phyloP scores from a whole-genome alignment of 2,888 invertebrate species.

The Nephrotoma appendiculata region DNA sequence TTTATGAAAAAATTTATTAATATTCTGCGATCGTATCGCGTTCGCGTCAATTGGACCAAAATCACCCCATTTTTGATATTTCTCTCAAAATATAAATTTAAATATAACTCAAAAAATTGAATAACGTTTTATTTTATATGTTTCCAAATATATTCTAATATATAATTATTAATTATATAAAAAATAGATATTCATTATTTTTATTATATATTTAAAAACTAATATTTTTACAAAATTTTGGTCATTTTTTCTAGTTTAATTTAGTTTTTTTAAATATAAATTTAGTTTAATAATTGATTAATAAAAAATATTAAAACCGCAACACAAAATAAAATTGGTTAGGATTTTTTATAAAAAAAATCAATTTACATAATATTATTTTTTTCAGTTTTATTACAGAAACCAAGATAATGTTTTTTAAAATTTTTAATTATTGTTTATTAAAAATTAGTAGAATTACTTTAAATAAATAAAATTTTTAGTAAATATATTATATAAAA shows the following conservation, averaged over 20 bases:
- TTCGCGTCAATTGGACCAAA: conserved; percentile 2
- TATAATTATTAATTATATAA: neutral
- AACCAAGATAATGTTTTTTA: neutral
- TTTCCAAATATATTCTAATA: neutral
- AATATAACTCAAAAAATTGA: neutral
- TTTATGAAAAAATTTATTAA: neutral
- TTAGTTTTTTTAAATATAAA: neutral
- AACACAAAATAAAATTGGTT: neutral
- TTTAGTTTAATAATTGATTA: neutral
- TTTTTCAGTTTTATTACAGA: neutral
- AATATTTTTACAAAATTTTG: neutral
- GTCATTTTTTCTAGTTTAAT: neutral
- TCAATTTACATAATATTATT: neutral
- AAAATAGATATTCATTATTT: neutral
- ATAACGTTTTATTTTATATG: neutral
- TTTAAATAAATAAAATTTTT: neutral
- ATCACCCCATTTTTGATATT: neutral
- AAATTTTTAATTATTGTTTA: neutral
- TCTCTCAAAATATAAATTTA: neutral
- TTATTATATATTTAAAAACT: neutral
- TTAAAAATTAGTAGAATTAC: neutral
- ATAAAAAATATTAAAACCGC: neutral
- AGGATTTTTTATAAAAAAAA: neutral
- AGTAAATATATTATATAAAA: neutral
- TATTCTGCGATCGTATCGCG: neutral